These are phyloP conservation scores for Heteronetta atricapilla DNA, from an alignment of 2,113 vertebrate genomes.

Conservation along the genomic window DNA sequence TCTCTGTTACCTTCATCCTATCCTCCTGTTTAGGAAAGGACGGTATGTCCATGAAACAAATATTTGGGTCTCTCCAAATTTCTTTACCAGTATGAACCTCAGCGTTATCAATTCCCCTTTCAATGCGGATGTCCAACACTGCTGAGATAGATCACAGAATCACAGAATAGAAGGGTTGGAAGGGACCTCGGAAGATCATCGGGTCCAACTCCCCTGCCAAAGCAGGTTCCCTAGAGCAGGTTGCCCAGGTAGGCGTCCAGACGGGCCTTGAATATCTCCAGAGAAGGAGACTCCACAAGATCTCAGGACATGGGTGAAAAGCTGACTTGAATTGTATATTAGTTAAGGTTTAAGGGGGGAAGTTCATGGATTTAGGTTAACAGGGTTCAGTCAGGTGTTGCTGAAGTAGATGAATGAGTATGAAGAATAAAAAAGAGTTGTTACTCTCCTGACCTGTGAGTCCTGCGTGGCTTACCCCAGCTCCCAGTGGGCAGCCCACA, in stretches of 20 bases:
- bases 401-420: background rate
- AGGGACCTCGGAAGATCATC: too few relatives aligned
- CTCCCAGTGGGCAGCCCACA: background rate
- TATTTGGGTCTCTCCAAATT: background rate
- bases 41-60: background rate
- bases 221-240: too few relatives aligned
- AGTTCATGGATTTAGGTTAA: background rate
- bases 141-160: background rate
- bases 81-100: background rate
- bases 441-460: background rate
- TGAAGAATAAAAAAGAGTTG: background rate
- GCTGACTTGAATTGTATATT: background rate
- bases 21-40: background rate
- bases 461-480: background rate
- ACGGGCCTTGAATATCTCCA: too few relatives aligned
- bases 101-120: background rate
- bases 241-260: too few relatives aligned
- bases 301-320: background rate
- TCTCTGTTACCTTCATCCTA: rapidly evolving
- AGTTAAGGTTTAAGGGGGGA: background rate
- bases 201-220: too few relatives aligned
- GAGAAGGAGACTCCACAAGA: too few relatives aligned
- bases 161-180: too few relatives aligned
- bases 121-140: background rate
- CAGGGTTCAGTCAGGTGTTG: background rate